Evolutionary conservation across 2,888 invertebrate genomes (phyloP), one percentile per base, ranked within the genome.

Genomic region (Pardosa pseudoannulata): DNA sequence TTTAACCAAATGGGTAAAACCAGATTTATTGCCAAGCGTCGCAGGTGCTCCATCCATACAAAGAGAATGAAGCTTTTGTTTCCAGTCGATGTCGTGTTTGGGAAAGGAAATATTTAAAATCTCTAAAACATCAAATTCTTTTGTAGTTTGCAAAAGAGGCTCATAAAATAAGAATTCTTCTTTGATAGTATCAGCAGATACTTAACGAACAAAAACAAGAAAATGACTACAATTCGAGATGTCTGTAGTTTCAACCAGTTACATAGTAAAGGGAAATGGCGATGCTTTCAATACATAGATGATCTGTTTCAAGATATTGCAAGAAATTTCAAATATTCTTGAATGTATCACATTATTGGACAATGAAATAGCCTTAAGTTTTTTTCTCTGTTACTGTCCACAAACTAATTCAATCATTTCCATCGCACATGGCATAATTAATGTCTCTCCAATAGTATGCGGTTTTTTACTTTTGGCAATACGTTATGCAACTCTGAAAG

Each of bases 31-130:
- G 27, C 41, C 39, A 71, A 71, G 70, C 70, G 41, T 71, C 41
- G 70, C 70, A 71, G 46, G 70, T 71, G 70, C 56, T 74, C 74
- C 62, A 91, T 99, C 99, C 94, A 99, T 99, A 93, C 99, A 99
- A 93, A 99, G 95, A 92, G 99, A 74, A 74, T 74, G 56, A 74
- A 74, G 74, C 19, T 93, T 74, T 74, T 62, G 32, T 74, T 74
- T 74, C 56, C 62, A 73, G 36, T 36, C 23, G 39, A 68, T 19
- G 27, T 36, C 56, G 72, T 72, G 46, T 46, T 46, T 46, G 46
- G 62, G 23, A 62, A 62, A 62, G 62, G 23, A 62, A 62, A 62
- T 27, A 62, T 62, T 62, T 62, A 62, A 62, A 62, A 62, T 62
- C 62, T 13, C 62, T 62, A 62, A 62, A 62, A 62, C 62, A 62